Conservation (phyloP, 2,888 invertebrate species). For the Cacoxenus indagator region DNA sequence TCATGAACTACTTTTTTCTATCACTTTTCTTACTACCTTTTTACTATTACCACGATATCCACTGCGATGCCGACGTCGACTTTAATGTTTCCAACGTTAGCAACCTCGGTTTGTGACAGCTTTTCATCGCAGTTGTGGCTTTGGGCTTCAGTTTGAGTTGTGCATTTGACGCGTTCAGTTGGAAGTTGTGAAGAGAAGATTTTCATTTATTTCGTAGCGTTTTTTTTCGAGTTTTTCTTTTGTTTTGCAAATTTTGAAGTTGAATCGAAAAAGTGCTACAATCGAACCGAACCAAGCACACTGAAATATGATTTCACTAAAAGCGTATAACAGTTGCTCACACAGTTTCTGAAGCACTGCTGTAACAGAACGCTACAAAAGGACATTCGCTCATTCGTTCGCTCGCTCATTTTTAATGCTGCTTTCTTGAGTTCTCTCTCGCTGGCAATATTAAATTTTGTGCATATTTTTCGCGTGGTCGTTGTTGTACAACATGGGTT, state of each 20-base stretch:
- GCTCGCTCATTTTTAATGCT: too few species aligned
- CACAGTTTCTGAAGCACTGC: slow-evolving; percentile 43
- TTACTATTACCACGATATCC: too few species aligned
- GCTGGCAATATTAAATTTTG: neutral
- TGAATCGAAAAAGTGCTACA: neutral
- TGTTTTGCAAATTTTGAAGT: too few species aligned
- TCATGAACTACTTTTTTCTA: too few species aligned
- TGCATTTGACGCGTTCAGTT: neutral
- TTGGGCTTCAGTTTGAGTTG: slow-evolving; percentile 5
- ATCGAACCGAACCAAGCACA: neutral
- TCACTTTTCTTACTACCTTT: too few species aligned
- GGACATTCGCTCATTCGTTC: slow-evolving; percentile 39
- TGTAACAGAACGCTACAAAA: slow-evolving; percentile 13
- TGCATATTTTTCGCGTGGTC: neutral
- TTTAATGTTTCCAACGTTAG: too few species aligned
- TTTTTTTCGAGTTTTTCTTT: too few species aligned
- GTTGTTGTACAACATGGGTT: slow-evolving; percentile 57
- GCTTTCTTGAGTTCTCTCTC: neutral
- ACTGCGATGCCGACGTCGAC: too few species aligned
- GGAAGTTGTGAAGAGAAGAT: too few species aligned
- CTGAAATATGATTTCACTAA: neutral
- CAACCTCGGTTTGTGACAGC: too few species aligned
- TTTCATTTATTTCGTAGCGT: too few species aligned
- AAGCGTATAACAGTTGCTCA: slow-evolving; percentile 45
- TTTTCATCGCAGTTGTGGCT: slow-evolving; percentile 3